A percentile compares a stretch with the other conserved stretches of the same genome.
phyloP scores from a whole-genome alignment of 2,113 vertebrate species.

The Solea solea region DNA sequence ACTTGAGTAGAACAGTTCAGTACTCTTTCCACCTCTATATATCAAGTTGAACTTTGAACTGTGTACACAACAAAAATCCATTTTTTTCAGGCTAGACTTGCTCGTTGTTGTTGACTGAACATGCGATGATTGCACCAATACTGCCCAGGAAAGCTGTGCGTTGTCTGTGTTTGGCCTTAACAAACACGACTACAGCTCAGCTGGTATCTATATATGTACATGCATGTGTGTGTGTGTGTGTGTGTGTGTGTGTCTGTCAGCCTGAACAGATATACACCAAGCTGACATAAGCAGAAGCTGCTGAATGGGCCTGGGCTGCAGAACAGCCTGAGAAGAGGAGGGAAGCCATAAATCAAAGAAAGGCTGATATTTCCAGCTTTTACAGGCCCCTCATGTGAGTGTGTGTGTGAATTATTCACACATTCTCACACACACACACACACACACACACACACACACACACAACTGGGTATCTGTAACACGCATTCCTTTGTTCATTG shows the following conservation, averaged over 20 bases:
- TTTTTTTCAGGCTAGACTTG: constrained; percentile 13
- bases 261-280: background rate
- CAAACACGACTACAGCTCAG: constrained; percentile 7
- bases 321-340: background rate
- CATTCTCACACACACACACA: no score
- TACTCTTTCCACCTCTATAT: background rate
- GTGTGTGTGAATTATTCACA: background rate
- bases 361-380: constrained; percentile 29
- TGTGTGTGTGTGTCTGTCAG: constrained; percentile 1
- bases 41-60: constrained; percentile 10
- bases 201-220: background rate
- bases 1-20: background rate
- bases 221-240: background rate
- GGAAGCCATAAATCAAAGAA: constrained; percentile 24
- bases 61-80: constrained; percentile 16
- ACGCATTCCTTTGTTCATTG: constrained; percentile 1
- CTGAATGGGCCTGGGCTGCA: background rate
- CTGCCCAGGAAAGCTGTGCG: background rate
- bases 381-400: background rate
- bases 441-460: no score
- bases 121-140: background rate
- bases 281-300: constrained; percentile 6
- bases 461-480: background rate
- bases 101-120: constrained; percentile 5
- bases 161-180: constrained; percentile 32